These are phyloP conservation scores for Parascotia fuliginaria DNA, from an alignment of 2,888 invertebrate genomes.

Conservation along the genomic window DNA sequence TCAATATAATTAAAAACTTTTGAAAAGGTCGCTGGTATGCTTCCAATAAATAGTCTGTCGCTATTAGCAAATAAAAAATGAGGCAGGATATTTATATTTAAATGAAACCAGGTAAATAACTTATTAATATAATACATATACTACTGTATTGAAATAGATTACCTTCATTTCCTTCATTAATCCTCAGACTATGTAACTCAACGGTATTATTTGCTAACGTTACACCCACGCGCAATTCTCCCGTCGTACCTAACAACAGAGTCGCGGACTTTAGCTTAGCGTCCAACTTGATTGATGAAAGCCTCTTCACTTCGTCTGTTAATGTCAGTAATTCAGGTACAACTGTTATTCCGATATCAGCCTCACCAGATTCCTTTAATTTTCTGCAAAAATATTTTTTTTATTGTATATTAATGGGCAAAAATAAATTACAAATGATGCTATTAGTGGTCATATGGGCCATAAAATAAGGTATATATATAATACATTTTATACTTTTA, in stretches of 20 bases:
- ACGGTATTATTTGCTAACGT: constrained; percentile 91
- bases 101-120: too few relatives aligned
- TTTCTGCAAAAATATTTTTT: constrained; percentile 66
- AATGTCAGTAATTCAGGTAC: constrained; percentile 82
- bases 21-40: too few relatives aligned
- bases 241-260: constrained; percentile 89
- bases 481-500: too few relatives aligned
- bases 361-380: constrained; percentile 68
- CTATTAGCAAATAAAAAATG: too few relatives aligned
- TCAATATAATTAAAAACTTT: too few relatives aligned
- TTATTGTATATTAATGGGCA: too few relatives aligned
- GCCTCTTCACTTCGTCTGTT: constrained; percentile 90
- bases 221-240: constrained; percentile 89
- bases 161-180: constrained; percentile 85
- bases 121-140: too few relatives aligned
- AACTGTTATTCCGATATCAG: constrained; percentile 58
- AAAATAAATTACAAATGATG: too few relatives aligned
- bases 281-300: constrained; percentile 88
- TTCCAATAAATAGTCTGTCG: too few relatives aligned
- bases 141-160: constrained; percentile 36
- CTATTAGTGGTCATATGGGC: too few relatives aligned
- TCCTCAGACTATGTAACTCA: constrained; percentile 87
- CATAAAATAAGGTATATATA: too few relatives aligned
- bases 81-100: too few relatives aligned
- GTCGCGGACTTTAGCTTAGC: constrained; percentile 90